phyloP scores from a whole-genome alignment of 2,113 vertebrate species.

The Daboia siamensis region DNA sequence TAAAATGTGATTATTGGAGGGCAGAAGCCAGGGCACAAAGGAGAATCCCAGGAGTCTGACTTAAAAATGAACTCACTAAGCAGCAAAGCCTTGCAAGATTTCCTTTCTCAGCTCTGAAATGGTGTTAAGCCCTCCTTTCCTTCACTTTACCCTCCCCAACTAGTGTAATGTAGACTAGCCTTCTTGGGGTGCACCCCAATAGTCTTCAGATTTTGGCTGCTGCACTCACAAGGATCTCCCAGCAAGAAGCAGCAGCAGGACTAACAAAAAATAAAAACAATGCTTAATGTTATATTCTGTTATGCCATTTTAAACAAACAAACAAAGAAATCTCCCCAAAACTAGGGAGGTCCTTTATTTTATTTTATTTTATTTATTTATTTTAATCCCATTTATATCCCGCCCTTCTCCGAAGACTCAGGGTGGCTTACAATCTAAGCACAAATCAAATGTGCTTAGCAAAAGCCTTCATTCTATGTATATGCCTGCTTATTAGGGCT shows the following conservation, averaged over 20 bases:
- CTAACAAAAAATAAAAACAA: neutral
- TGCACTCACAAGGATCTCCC: neutral
- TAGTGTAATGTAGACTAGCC: neutral
- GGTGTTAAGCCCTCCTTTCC: neutral
- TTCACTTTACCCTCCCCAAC: neutral
- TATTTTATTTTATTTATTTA: too few species aligned
- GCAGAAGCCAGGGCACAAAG: neutral
- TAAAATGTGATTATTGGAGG: neutral
- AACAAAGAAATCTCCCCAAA: neutral
- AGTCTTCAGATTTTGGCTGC: neutral
- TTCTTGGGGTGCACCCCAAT: neutral
- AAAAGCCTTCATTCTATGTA: too few species aligned
- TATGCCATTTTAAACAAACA: too few species aligned
- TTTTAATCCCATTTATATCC: too few species aligned
- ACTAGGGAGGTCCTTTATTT: neutral
- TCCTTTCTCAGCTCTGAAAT: neutral
- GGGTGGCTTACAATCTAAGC: too few species aligned
- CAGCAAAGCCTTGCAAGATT: neutral
- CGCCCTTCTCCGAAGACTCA: too few species aligned
- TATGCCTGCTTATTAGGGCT: too few species aligned
- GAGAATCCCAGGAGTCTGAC: neutral
- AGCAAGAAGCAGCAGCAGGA: neutral
- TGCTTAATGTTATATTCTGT: too few species aligned
- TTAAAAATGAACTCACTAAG: neutral
- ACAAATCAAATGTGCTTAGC: too few species aligned